These are phyloP conservation scores for Bilobella aurantiaca DNA, from an alignment of 1,140 invertebrate species.

Conservation along the genomic window DNA sequence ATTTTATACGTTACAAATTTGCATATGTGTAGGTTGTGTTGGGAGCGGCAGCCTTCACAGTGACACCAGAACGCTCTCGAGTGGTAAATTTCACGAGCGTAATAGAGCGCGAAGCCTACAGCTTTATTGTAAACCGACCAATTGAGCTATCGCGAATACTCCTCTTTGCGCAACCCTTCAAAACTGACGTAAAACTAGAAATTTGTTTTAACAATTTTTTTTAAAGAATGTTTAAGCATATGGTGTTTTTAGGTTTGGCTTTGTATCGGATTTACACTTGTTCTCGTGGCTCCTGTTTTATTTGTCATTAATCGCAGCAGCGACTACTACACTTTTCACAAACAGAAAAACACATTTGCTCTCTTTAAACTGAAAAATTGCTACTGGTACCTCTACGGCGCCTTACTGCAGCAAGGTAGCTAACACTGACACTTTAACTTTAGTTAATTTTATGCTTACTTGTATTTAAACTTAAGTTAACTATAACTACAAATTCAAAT, in stretches of 20 bases:
- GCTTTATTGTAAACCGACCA: slow-evolving; percentile 62
- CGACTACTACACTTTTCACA: slow-evolving; percentile 54
- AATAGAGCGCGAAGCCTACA: slow-evolving; percentile 65
- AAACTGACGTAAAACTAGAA: slow-evolving; percentile 49
- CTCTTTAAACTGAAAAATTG: slow-evolving; percentile 62
- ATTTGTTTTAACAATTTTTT: slow-evolving; percentile 9
- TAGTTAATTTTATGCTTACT: not conserved
- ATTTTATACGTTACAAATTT: no score
- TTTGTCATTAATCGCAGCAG: slow-evolving; percentile 61
- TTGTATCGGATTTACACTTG: slow-evolving; percentile 56
- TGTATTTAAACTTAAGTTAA: no score
- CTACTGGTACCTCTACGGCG: slow-evolving; percentile 81
- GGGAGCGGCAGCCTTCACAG: slow-evolving; percentile 59
- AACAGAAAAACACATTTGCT: slow-evolving; percentile 44
- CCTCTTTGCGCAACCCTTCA: slow-evolving; percentile 75
- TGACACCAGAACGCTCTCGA: slow-evolving; percentile 50
- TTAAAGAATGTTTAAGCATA: not conserved
- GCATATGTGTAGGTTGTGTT: slow-evolving; percentile 46
- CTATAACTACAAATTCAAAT: no score
- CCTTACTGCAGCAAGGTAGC: slow-evolving; percentile 77
- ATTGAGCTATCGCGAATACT: slow-evolving; percentile 63
- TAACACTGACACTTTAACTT: not conserved
- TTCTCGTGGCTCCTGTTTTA: slow-evolving; percentile 67
- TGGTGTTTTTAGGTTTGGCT: slow-evolving; percentile 61
- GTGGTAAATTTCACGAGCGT: slow-evolving; percentile 67